Evolutionary conservation across 1,140 invertebrate genomes (phyloP).

Genomic region (Leptinotarsa texana): DNA sequence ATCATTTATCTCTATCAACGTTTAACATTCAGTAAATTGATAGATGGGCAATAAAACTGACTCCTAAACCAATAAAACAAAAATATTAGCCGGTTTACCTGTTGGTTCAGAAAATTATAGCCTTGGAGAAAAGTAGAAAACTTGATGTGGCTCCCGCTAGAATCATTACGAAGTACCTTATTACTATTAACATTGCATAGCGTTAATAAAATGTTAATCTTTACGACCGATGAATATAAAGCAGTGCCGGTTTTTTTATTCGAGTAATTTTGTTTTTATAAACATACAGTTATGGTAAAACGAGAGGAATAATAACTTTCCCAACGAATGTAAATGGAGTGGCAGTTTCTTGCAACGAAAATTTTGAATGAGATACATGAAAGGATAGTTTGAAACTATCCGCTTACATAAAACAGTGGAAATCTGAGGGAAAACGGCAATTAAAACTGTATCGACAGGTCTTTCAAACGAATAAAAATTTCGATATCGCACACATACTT

Average conservation of each 20-base stretch:
- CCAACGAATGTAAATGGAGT: too few relatives aligned
- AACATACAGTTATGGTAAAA: background rate
- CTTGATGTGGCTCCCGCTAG: too few relatives aligned
- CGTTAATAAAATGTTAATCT: slow-evolving; percentile 14
- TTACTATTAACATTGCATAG: slow-evolving; percentile 12
- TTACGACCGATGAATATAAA: slow-evolving; percentile 10
- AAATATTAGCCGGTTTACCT: slow-evolving; percentile 14
- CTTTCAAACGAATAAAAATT: too few relatives aligned
- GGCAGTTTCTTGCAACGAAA: too few relatives aligned
- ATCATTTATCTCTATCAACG: slow-evolving; percentile 19
- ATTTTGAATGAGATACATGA: too few relatives aligned
- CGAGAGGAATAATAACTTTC: background rate
- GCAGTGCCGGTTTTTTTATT: background rate
- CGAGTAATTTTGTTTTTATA: background rate
- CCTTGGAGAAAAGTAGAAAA: background rate
- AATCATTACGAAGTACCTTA: background rate
- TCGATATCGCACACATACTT: too few relatives aligned
- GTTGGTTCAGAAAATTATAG: slow-evolving; percentile 13
- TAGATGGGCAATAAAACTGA: slow-evolving; percentile 12
- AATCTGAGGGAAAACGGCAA: too few relatives aligned
- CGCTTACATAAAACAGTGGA: too few relatives aligned
- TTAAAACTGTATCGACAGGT: too few relatives aligned
- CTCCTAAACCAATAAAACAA: slow-evolving; percentile 17
- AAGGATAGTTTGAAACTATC: too few relatives aligned
- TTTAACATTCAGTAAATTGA: slow-evolving; percentile 16